phyloP scores from a whole-genome alignment of 2,888 invertebrate species.

The Aquatica leii region DNA sequence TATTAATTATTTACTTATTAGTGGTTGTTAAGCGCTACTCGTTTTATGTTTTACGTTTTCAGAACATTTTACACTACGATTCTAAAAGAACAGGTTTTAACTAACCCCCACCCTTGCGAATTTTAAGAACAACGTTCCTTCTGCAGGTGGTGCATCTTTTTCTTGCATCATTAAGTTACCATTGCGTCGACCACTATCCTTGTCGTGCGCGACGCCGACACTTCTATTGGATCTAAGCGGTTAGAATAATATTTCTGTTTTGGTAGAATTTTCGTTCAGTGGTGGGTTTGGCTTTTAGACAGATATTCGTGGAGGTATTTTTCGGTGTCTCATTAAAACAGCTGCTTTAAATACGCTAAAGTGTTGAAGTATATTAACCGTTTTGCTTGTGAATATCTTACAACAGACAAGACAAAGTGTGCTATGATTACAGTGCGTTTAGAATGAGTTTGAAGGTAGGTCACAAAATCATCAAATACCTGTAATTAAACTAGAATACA shows the following conservation, averaged over 20 bases:
- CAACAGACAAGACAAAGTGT: too few species aligned
- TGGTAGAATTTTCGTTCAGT: conserved; percentile 29
- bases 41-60: conserved; percentile 22
- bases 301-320: conserved; percentile 6
- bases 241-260: conserved; percentile 27
- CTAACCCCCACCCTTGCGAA: conserved; percentile 27
- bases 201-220: conserved; percentile 32
- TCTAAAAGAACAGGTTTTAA: conserved; percentile 28
- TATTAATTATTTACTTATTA: neutral
- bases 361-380: too few species aligned
- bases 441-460: too few species aligned
- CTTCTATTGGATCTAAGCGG: conserved; percentile 25
- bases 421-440: too few species aligned
- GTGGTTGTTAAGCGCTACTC: conserved; percentile 5
- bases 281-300: conserved; percentile 29
- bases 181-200: conserved; percentile 17
- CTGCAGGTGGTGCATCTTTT: conserved; percentile 29
- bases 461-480: too few species aligned
- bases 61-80: conserved; percentile 25
- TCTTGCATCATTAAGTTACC: conserved; percentile 5
- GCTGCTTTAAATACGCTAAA: conserved; percentile 4
- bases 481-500: too few species aligned
- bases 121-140: conserved; percentile 31
- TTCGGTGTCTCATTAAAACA: conserved; percentile 8
- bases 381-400: too few species aligned